Base-by-base conservation (phyloP, 2,888 invertebrate genomes). In the Keiferia lycopersicella region DNA sequence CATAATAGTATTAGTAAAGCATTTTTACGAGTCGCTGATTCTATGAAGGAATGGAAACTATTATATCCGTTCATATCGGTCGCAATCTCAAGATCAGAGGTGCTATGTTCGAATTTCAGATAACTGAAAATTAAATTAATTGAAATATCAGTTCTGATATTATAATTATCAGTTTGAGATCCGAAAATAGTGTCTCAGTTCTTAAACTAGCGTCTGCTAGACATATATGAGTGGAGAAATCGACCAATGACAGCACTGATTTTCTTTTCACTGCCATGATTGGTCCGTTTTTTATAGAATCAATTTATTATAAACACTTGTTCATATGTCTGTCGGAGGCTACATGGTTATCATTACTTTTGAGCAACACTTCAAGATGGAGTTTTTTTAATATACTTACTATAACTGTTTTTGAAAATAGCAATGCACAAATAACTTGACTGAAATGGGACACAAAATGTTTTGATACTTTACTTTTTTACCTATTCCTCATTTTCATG, bases 321-420 rank as follows among this genome's bases (percentile, higher is more conserved):
- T 87, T 90, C 87, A 89, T 90, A 89, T 90, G 89, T 90, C 91
- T 89, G 84, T 86, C 89, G 89, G 89, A 88, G 85, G 88, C 89
- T 88, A 83, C 84, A 84, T 82, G 87, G 87, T 86, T 84, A 86
- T 82, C 76, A 79, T 75, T 76, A 81, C 87, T 87, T 88, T 91
- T 91, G 91, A 91, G 91, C 91, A 88, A 91, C 91, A 91, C 88
- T 89, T 91, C 91, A 91, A 88, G 87, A 84, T 84, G 75, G 77
- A 81, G 81, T 87, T 88, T 83, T 83, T 83, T 87, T 87, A 78
- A 75, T 51, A 2, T 22, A 51, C 80, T 79, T 75, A 75, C n/a
- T 75, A 76, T 71, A 74, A 81, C 83, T 83, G 80, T 86, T 87
- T 81, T 82, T 83, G 84, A 83, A 50, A 83, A 84, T 87, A 86